A percentile compares a stretch with the other conserved stretches of the same genome.
Conservation (phyloP, 2,797 vertebrate genomes). For the Sebastes elongatus region DNA sequence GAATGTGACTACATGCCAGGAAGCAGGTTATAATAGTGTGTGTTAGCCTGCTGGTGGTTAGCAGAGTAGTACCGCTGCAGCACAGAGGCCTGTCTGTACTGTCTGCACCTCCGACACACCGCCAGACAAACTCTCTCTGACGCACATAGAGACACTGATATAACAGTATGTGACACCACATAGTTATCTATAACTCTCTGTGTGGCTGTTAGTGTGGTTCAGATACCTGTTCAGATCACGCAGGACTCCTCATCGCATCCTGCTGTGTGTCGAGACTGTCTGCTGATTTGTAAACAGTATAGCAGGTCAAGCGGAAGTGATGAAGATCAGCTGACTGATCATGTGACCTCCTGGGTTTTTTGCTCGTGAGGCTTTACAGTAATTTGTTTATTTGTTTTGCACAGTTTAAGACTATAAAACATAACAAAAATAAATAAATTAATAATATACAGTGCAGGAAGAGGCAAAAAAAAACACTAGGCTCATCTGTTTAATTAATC, state of each 20-base stretch:
- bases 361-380: not conserved
- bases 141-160: not conserved
- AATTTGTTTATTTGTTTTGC: too few species aligned
- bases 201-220: not conserved
- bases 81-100: slow-evolving; percentile 39
- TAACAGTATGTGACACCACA: not conserved
- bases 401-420: too few species aligned
- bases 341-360: slow-evolving; percentile 64
- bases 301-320: slow-evolving; percentile 77
- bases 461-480: too few species aligned
- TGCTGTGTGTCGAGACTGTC: slow-evolving; percentile 38
- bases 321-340: slow-evolving; percentile 78
- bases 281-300: slow-evolving; percentile 80
- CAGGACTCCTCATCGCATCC: slow-evolving; percentile 77
- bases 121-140: not conserved
- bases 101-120: slow-evolving; percentile 51
- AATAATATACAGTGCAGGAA: too few species aligned
- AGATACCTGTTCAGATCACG: slow-evolving; percentile 71
- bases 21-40: not conserved
- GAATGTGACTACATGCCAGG: not conserved
- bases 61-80: slow-evolving; percentile 12
- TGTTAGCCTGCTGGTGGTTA: slow-evolving; percentile 41
- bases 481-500: too few species aligned
- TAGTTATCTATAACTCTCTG: not conserved
- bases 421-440: too few species aligned